Conservation (phyloP, 2,797 vertebrate species). For the Acrossocheilus fasciatus region DNA sequence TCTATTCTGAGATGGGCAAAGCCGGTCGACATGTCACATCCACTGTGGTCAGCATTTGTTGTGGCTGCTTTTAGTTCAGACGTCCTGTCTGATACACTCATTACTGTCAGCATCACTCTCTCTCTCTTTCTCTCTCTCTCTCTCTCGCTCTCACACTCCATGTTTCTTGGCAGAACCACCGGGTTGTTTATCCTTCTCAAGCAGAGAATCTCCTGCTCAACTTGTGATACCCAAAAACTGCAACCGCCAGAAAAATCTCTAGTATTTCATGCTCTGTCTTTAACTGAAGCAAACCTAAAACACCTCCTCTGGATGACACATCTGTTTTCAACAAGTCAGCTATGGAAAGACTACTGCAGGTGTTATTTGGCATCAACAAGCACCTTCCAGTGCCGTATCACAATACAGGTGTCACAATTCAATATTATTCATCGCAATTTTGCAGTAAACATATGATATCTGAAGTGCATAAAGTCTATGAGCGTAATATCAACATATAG, state of each 20-base stretch:
- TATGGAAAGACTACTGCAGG: neutral
- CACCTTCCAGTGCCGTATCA: neutral
- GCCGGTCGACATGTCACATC: conserved; percentile 18
- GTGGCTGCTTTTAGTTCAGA: conserved; percentile 46
- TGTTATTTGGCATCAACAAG: neutral
- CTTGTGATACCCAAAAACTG: neutral
- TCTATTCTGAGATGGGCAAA: conserved; percentile 46
- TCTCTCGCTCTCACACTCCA: neutral
- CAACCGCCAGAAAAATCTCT: neutral
- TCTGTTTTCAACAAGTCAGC: neutral
- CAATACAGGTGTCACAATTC: conserved; percentile 2
- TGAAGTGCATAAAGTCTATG: neutral
- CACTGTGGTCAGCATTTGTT: conserved; percentile 44
- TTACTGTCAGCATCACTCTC: conserved; percentile 21
- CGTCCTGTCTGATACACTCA: conserved; percentile 17
- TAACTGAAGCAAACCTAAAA: neutral
- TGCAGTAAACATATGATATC: neutral
- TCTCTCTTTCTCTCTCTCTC: neutral
- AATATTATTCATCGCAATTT: neutral
- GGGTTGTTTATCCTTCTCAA: neutral
- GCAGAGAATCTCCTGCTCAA: neutral
- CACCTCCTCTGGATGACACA: neutral
- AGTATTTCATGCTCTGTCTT: conserved; percentile 2
- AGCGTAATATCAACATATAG: neutral
- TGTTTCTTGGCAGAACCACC: neutral